Evolutionary conservation across 2,888 invertebrate species (phyloP), one percentile per base, ranked within the genome.

Genomic region (Onthophagus sagittarius): DNA sequence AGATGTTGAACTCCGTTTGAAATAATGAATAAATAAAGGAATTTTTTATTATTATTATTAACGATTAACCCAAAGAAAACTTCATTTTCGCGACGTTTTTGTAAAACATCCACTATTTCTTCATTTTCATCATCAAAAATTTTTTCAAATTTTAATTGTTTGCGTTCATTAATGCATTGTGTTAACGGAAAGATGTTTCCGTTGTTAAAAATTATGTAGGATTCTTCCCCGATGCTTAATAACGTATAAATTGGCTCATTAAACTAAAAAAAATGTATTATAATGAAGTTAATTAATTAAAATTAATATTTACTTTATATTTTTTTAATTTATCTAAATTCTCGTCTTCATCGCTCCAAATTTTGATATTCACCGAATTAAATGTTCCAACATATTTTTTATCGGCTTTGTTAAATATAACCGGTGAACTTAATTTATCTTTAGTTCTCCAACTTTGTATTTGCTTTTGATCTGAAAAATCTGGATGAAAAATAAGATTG

Each of bases 381-480:
- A 93, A 92, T 23, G 91, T 88, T 0, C 90, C 92, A 0, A 89
- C 88, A 84, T 93, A 93, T 75, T 86, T 87, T 23, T 86, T 83
- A 73, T 87, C 86, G 31, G 86, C 86, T 71, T 84, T 84, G 79
- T 92, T 90, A 81, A 88, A 92, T 70, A 92, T 86, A 0, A 92
- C 90, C 70, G 89, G 87, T 5, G 91, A 89, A 32, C 90, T 91
- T 70, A 93, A 88, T 80, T 91, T 91, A 77, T 92, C 91, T 81
- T 90, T 92, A 0, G 90, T 92, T 7, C 91, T 90, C 93, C 93
- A 93, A 75, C 92, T 92, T 70, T 88, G 88, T 5, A 91, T 85
- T 85, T 92, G 92, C 80, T 92, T 93, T 82, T 92, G 90, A 83
- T 93, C 91, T 82, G 90, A 89, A n/a, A n/a, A 79, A 93, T 86